Evolutionary conservation across 2,797 vertebrate species (phyloP).

Genomic region (Lindbergichthys nudifrons): DNA sequence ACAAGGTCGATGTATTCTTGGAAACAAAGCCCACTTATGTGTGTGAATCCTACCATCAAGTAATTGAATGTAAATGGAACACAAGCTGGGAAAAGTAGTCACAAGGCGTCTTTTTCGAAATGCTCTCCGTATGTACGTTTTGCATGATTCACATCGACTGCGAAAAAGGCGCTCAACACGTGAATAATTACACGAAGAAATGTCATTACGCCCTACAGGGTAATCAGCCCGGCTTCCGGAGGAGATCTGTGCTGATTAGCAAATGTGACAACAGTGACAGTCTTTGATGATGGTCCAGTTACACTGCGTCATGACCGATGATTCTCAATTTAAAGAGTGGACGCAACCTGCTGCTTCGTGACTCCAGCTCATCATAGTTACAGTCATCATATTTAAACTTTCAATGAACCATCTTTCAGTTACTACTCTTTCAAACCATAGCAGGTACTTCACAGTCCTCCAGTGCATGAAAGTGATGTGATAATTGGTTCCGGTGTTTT

Average conservation of each 20-base stretch:
- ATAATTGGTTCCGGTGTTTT: constrained; percentile 60
- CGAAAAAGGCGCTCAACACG: constrained; percentile 41
- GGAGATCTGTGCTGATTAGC: constrained; percentile 65
- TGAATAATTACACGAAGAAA: constrained; percentile 75
- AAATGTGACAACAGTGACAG: constrained; percentile 75
- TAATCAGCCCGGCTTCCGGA: constrained; percentile 67
- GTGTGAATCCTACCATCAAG: constrained; percentile 54
- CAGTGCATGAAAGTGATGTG: constrained; percentile 13
- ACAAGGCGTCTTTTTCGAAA: constrained; percentile 13
- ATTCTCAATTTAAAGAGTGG: constrained; percentile 69
- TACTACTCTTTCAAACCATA: constrained; percentile 9
- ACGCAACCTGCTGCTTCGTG: constrained; percentile 36
- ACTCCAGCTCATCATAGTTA: constrained; percentile 65
- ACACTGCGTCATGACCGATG: constrained; percentile 61
- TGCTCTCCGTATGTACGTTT: constrained; percentile 16
- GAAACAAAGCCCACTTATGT: constrained; percentile 56
- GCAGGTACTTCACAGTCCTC: constrained; percentile 16
- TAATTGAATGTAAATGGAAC: constrained; percentile 67
- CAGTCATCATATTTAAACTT: constrained; percentile 64
- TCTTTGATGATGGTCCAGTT: constrained; percentile 69
- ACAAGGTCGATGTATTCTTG: constrained; percentile 75
- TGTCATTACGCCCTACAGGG: constrained; percentile 64
- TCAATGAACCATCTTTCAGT: constrained; percentile 38
- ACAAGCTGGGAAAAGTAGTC: constrained; percentile 53
- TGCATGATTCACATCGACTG: constrained; percentile 25